Evolutionary conservation across 2,797 vertebrate species (phyloP), one percentile per base, ranked within the genome.

Genomic region (Heteromormyrus szaboi): DNA sequence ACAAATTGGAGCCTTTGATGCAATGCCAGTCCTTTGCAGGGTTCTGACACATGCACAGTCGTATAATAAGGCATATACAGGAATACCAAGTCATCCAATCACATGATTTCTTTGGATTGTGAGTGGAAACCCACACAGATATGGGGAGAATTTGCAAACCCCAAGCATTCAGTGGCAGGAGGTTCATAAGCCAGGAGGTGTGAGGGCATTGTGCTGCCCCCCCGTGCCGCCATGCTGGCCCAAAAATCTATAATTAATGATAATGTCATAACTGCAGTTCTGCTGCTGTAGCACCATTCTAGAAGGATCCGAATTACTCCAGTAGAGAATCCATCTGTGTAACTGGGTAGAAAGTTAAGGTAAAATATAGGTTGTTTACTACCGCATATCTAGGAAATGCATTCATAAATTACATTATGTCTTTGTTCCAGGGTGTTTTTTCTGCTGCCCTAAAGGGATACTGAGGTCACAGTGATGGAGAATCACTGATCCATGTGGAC

Each of bases 161-260:
- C 11, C 14, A 79, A 79, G 41, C 41, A 46, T 72, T 72, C 37
- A n/a, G 17, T 79, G 72, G 7, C 41, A 79, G 44, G 37, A 46
- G 41, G 33, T 41, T 41, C 37, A 41, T 19, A 9, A 79, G 41
- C 72, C 37, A 17, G 72, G 72, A 79, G 72, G 17, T n/a, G 41
- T n/a, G 37, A 44, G 72, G 37, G 33, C 41, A 79, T 9, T 3
- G 17, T 4, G 7, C 37, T 41, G 6, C 44, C 0, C 14, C 72
- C 72, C 37, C 0, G 72, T n/a, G 72, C 17, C 17, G 1, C 72
- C 37, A 79, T 44, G 14, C 72, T 79, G 37, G 6, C 17, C 41
- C 72, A 41, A 46, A 79, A 79, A 79, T 44, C 41, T 79, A 79
- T 79, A 79, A 79, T 79, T 79, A 79, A 79, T 79, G 72, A 44